phyloP scores from a whole-genome alignment of 2,888 invertebrate species.

The Epinotia bilunana region DNA sequence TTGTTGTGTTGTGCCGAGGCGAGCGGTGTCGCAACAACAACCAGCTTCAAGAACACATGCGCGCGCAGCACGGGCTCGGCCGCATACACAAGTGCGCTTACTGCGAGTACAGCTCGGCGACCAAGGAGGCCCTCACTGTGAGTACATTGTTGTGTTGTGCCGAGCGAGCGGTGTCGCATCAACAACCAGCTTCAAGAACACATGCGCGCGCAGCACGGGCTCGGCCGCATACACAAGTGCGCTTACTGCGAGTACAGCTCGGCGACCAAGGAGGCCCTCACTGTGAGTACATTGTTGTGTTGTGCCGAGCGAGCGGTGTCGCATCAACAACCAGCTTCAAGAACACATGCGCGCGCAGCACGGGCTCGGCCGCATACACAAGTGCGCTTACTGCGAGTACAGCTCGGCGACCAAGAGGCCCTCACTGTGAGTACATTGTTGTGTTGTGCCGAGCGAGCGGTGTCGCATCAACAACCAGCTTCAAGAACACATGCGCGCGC shows the following conservation, averaged over 20 bases:
- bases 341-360: constrained; percentile 77
- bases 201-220: constrained; percentile 74
- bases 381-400: constrained; percentile 77
- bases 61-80: constrained; percentile 73
- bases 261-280: constrained; percentile 75
- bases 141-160: too few species aligned
- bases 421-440: constrained; percentile 62
- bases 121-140: constrained; percentile 72
- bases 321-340: constrained; percentile 76
- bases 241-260: constrained; percentile 77
- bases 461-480: constrained; percentile 77
- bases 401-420: constrained; percentile 76
- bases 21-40: constrained; percentile 77
- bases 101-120: constrained; percentile 77
- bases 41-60: constrained; percentile 75
- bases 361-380: constrained; percentile 73
- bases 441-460: too few species aligned
- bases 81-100: constrained; percentile 76
- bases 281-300: too few species aligned
- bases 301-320: constrained; percentile 75
- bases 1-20: too few species aligned
- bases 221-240: constrained; percentile 75
- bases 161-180: constrained; percentile 76
- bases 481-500: constrained; percentile 75
- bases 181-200: constrained; percentile 77